phyloP scores from a whole-genome alignment of 2,113 vertebrate species.

The Bostrychus sinensis region DNA sequence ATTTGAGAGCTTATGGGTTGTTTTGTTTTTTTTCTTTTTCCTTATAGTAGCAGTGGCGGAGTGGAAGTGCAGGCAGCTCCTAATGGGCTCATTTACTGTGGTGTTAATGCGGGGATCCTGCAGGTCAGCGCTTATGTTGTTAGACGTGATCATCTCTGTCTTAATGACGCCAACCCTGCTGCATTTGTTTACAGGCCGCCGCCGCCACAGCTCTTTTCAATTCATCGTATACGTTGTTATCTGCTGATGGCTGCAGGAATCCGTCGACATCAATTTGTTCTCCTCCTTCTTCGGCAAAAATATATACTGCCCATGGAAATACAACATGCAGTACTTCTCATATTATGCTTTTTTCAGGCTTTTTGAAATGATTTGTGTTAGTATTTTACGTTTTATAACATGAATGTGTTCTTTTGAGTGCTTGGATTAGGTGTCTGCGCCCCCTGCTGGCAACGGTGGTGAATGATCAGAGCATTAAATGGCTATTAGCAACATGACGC shows the following conservation, averaged over 20 bases:
- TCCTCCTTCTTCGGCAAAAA: too few species aligned
- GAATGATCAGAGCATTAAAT: too few species aligned
- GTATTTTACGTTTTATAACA: too few species aligned
- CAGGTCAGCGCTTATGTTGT: constrained; percentile 16
- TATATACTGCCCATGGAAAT: too few species aligned
- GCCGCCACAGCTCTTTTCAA: not conserved
- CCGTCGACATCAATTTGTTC: too few species aligned
- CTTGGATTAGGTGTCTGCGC: too few species aligned
- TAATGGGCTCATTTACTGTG: constrained; percentile 12
- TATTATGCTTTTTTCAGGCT: too few species aligned
- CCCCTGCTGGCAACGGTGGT: too few species aligned
- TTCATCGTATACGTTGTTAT: not conserved
- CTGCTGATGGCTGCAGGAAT: not conserved
- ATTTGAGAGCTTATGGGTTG: constrained; percentile 23
- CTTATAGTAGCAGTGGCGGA: not conserved
- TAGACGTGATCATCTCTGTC: not conserved
- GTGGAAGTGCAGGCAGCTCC: not conserved
- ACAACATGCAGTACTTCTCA: too few species aligned
- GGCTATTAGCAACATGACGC: too few species aligned
- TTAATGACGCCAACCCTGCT: not conserved
- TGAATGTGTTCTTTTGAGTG: too few species aligned
- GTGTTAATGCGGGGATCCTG: not conserved
- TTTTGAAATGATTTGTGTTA: too few species aligned
- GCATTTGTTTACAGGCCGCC: not conserved
- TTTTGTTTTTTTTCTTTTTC: constrained; percentile 11